A percentile compares a stretch with the other conserved stretches of the same genome.
These are phyloP conservation scores for Notothenia coriiceps DNA, from an alignment of 2,113 vertebrate species.

Conservation along the genomic window DNA sequence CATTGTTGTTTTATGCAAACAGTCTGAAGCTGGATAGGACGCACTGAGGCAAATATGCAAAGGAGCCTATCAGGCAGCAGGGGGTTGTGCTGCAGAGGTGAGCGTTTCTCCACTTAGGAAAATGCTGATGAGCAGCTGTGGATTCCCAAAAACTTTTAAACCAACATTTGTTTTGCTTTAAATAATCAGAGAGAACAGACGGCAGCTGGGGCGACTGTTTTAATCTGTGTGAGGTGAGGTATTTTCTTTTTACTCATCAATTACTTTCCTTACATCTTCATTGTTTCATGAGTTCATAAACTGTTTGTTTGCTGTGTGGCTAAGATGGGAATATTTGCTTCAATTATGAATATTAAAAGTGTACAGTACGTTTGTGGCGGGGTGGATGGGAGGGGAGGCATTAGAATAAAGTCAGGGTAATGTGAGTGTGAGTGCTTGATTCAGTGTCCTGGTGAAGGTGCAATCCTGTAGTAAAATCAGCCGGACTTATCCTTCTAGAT, in stretches of 20 bases:
- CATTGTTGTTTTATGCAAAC: constrained; percentile 94
- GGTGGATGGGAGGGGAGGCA: constrained; percentile 76
- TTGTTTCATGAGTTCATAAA: not conserved
- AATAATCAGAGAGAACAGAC: constrained; percentile 25
- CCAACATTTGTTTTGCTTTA: constrained; percentile 23
- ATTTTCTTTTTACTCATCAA: not conserved
- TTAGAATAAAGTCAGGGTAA: constrained; percentile 91
- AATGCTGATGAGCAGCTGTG: constrained; percentile 73
- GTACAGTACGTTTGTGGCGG: constrained; percentile 19
- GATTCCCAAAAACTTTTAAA: constrained; percentile 62
- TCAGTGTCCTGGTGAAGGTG: constrained; percentile 85
- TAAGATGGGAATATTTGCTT: constrained; percentile 66
- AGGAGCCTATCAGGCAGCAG: constrained; percentile 74
- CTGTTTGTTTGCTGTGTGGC: not conserved
- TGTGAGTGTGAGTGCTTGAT: constrained; percentile 85
- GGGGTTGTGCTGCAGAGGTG: constrained; percentile 68
- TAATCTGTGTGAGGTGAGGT: constrained; percentile 64
- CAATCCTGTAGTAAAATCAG: constrained; percentile 93
- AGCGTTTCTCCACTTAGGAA: constrained; percentile 79
- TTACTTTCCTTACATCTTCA: not conserved
- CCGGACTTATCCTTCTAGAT: constrained; percentile 90
- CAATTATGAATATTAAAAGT: constrained; percentile 91
- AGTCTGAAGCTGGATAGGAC: constrained; percentile 85
- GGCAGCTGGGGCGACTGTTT: constrained; percentile 16
- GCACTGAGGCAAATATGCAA: constrained; percentile 88